phyloP scores from a whole-genome alignment of 2,797 vertebrate species.

The Borostomias antarcticus region DNA sequence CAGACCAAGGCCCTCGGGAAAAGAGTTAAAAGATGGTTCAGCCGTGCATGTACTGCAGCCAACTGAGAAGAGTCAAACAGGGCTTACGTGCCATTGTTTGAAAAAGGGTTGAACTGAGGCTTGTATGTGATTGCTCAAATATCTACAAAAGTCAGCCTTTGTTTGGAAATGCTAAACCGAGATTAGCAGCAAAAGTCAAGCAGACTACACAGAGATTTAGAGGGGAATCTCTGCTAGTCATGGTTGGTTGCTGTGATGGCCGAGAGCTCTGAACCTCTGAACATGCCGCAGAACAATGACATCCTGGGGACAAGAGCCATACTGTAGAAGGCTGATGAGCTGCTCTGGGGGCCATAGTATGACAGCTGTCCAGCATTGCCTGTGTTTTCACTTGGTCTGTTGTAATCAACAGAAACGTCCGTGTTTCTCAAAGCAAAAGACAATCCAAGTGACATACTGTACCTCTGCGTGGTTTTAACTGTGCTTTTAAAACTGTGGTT shows the following conservation, averaged over 20 bases:
- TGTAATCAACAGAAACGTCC: too few species aligned
- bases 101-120: slow-evolving; percentile 49
- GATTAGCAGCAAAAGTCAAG: slow-evolving; percentile 63
- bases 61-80: slow-evolving; percentile 39
- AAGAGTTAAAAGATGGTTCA: slow-evolving; percentile 36
- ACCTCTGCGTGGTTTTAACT: background rate
- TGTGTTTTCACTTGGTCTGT: too few species aligned
- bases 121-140: slow-evolving; percentile 56
- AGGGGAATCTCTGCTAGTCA: slow-evolving; percentile 48
- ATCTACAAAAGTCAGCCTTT: slow-evolving; percentile 66
- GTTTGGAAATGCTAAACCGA: slow-evolving; percentile 74
- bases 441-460: too few species aligned
- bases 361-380: too few species aligned
- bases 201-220: slow-evolving; percentile 47
- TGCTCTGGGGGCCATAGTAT: too few species aligned
- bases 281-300: slow-evolving; percentile 43
- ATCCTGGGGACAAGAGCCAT: too few species aligned
- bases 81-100: slow-evolving; percentile 50
- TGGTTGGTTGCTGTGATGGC: slow-evolving; percentile 39
- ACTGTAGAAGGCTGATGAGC: too few species aligned
- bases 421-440: too few species aligned
- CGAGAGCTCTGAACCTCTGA: slow-evolving; percentile 46
- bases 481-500: too few species aligned
- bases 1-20: slow-evolving; percentile 24
- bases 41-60: slow-evolving; percentile 51